Evolutionary conservation across 2,797 vertebrate species (phyloP).

Genomic region (Lophius americanus): DNA sequence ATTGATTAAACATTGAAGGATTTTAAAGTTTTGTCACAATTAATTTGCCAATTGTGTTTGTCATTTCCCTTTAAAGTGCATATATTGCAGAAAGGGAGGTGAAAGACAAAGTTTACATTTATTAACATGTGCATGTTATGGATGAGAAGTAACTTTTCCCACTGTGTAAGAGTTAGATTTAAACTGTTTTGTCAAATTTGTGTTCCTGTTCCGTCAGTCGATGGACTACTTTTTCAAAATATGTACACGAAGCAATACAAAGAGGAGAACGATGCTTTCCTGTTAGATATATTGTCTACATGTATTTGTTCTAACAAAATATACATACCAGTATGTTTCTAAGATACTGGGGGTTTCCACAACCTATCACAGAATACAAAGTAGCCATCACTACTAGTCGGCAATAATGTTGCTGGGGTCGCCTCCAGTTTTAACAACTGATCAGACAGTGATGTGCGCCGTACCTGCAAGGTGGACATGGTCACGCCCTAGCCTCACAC

Average conservation of each 20-base stretch:
- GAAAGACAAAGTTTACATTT: conserved; percentile 11
- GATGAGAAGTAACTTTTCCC: conserved; percentile 23
- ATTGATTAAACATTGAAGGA: conserved; percentile 19
- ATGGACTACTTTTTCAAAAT: neutral
- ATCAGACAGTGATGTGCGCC: too few species aligned
- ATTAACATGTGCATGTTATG: conserved; percentile 41
- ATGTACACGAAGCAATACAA: conserved; percentile 59
- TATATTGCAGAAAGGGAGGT: conserved; percentile 41
- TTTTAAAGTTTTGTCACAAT: conserved; percentile 16
- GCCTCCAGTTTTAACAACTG: too few species aligned
- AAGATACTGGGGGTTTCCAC: neutral
- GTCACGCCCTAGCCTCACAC: too few species aligned
- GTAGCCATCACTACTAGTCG: too few species aligned
- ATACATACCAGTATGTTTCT: neutral
- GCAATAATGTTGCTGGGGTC: too few species aligned
- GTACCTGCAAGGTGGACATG: too few species aligned
- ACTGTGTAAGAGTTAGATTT: conserved; percentile 15
- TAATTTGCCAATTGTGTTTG: conserved; percentile 1
- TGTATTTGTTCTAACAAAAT: conserved; percentile 7
- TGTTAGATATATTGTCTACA: conserved; percentile 68
- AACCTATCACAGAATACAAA: too few species aligned
- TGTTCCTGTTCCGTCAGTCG: conserved; percentile 28
- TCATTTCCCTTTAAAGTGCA: conserved; percentile 48
- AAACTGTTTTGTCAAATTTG: conserved; percentile 22
- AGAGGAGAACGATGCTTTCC: conserved; percentile 47